Evolutionary conservation across 2,888 invertebrate genomes (phyloP), one percentile per base, ranked within the genome.

Genomic region (Oeneis ivallda): DNA sequence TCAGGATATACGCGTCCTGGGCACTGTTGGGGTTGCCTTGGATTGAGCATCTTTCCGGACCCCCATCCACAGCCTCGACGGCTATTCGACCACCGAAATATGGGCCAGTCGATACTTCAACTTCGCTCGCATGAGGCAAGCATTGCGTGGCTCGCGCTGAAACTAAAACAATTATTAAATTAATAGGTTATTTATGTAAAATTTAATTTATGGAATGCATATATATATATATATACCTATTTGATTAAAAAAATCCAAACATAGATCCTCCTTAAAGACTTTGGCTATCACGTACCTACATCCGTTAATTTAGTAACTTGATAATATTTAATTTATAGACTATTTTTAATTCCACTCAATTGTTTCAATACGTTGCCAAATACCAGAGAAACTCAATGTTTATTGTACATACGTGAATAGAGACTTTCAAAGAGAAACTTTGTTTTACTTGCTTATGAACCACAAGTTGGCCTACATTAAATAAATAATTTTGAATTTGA

Each of bases 81-180:
- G 95, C 95, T 68, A 96, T 96, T 68, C 95, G 93, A 1, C 96
- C 96, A 0, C 94, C 95, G 80, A 96, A 96, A 79, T 94, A 94
- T 0, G 96, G 96, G 0, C 96, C 96, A 0, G 96, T 96, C 13
- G 96, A 94, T 7, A 96, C 96, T 83, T 96, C 95, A 59, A 96
- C 96, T 81, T 96, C 96, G 59, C 96, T 96, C 47, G 95, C 95
- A 73, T 96, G 95, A 0, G 96, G 95, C 67, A 96, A 84, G 76
- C 96, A 96, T 80, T 95, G 94, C 0, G 95, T 96, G 5, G 96
- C 96, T 74, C 94, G 93, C 0, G 96, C 96, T 71, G 96, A 95
- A 93, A 96, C 96, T 96, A 52, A 50, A 15, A 15, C 3, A 34
- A 15, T 53, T 49, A 19, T 37, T 54, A 32, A 15, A 34, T 15